Evolutionary conservation across 2,113 vertebrate species (phyloP), one percentile per base, ranked within the genome.

Genomic region (Python bivittatus): DNA sequence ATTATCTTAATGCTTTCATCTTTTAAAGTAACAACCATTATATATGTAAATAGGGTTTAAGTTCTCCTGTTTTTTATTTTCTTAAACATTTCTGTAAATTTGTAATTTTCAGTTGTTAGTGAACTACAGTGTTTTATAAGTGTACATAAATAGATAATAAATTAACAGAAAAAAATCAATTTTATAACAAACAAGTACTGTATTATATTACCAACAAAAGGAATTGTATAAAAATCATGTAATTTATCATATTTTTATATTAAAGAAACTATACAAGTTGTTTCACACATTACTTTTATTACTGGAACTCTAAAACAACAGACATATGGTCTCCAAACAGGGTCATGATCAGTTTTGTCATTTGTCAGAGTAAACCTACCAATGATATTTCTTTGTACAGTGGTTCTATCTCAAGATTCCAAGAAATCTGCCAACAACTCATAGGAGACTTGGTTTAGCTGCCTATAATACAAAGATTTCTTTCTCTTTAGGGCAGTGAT

Each of bases 391-490:
- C 54, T 42, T 88, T 48, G 3, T 88, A 42, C 13, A 89, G 9
- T 10, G 42, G 7, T n/a, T 83, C 48, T 83, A 88, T 33, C 33
- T 83, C 9, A 88, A 4, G 9, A 52, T 58, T 58, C 68, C 52
- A 17, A 33, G 11, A 83, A n/a, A 42, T 88, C 17, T 23, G 53
- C 9, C 52, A 29, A 33, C 52, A 72, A 86, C 11, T 61, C 60
- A 91, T 23, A 72, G 93, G 23, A 79, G n/a, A 44, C 42, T 94
- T 88, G 53, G 56, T 87, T 91, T 33, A 94, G 22, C 44, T 93
- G 93, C 53, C 92, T 88, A 56, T 10, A 13, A 25, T 52, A 22
- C 2, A 2, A 10, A 1, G 53, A 86, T 96, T 93, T 5, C 4
- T 57, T 5, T 11, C 85, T 90, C 22, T 53, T 93, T 86, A 90